These are phyloP conservation scores for Drosophila sordidula DNA, from an alignment of 2,888 invertebrate species.

Conservation along the genomic window DNA sequence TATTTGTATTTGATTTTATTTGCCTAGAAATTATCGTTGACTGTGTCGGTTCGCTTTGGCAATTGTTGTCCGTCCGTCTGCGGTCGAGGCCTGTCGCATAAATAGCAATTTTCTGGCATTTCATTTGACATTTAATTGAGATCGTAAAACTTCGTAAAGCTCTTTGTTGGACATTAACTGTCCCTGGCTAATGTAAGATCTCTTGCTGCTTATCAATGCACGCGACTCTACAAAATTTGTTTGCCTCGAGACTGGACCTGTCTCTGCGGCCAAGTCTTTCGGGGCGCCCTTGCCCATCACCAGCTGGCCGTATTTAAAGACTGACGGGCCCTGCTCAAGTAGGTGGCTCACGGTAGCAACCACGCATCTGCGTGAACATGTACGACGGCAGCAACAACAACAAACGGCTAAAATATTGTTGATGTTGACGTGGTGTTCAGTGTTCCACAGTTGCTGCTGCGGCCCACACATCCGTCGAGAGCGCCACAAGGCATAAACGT, in stretches of 20 bases:
- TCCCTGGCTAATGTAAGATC: constrained; percentile 71
- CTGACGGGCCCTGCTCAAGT: constrained; percentile 55
- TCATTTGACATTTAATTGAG: constrained; percentile 82
- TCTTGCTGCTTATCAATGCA: constrained; percentile 69
- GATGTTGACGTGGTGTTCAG: constrained; percentile 53
- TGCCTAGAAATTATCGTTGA: constrained; percentile 73
- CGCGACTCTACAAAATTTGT: constrained; percentile 54
- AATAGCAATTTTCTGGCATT: constrained; percentile 81
- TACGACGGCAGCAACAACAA: constrained; percentile 36
- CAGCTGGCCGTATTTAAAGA: constrained; percentile 61
- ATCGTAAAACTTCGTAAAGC: constrained; percentile 81
- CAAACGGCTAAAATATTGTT: constrained; percentile 43
- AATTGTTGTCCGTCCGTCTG: constrained; percentile 45
- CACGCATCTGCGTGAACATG: constrained; percentile 63
- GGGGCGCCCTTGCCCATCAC: constrained; percentile 44
- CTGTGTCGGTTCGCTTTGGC: constrained; percentile 51
- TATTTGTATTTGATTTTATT: constrained; percentile 76
- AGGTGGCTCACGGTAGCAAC: constrained; percentile 71
- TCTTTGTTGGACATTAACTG: constrained; percentile 69
- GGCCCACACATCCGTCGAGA: constrained; percentile 61
- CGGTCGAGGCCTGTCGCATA: constrained; percentile 68
- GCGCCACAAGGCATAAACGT: constrained; percentile 80
- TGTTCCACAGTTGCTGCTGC: constrained; percentile 36
- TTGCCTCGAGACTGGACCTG: constrained; percentile 26
- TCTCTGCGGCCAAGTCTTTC: constrained; percentile 7